Evolutionary conservation across 2,888 invertebrate genomes (phyloP).

Genomic region (Eristalinus aeneus): DNA sequence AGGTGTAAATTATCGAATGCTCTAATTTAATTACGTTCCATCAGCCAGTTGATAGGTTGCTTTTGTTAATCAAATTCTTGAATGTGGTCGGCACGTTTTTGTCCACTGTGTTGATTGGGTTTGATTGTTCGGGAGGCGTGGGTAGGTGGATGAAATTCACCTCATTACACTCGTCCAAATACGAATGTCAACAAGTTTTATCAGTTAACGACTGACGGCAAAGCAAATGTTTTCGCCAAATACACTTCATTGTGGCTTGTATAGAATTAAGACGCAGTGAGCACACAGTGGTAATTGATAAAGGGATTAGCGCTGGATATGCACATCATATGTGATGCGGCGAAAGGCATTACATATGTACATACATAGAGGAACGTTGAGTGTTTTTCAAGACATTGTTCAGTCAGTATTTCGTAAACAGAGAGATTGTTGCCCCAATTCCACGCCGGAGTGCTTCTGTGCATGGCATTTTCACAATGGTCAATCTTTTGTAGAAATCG

Average conservation of each 20-base stretch:
- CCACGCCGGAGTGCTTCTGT: not conserved
- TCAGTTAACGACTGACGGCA: conserved; percentile 23
- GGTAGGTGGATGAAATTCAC: not conserved
- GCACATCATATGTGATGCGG: not conserved
- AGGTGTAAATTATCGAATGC: conserved; percentile 28
- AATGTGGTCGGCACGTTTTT: conserved; percentile 4
- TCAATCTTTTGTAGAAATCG: too few relatives aligned
- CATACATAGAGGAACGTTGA: not conserved
- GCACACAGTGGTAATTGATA: conserved; percentile 34
- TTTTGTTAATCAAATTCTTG: not conserved
- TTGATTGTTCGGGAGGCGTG: conserved; percentile 14
- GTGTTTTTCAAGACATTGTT: not conserved
- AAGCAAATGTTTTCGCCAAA: conserved; percentile 39
- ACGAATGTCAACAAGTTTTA: conserved; percentile 32
- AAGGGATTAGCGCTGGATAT: conserved; percentile 40
- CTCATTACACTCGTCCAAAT: conserved; percentile 3
- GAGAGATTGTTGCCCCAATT: not conserved
- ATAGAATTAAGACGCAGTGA: conserved; percentile 27
- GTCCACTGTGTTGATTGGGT: conserved; percentile 24
- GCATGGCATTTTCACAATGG: too few relatives aligned
- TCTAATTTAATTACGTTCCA: conserved; percentile 33
- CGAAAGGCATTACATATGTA: not conserved
- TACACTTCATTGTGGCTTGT: conserved; percentile 22
- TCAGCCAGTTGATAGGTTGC: not conserved
- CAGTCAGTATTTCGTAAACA: not conserved